Base-by-base conservation (phyloP, 2,113 vertebrate genomes). In the Falco punctatus region DNA sequence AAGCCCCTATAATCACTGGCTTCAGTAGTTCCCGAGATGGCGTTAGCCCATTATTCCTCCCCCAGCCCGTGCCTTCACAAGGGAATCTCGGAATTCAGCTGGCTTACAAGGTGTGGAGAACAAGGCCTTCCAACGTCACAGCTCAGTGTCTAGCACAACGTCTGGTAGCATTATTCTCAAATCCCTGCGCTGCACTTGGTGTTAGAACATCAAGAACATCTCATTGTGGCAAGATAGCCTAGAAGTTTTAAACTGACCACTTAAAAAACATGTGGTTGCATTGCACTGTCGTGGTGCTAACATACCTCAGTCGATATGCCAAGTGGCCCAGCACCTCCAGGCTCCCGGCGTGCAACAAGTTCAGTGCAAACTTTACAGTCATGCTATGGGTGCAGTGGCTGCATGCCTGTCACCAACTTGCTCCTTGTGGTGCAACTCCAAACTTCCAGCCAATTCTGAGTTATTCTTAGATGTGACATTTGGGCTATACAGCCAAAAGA, bases 161-260 rank as follows among this genome's bases (percentile, higher is more conserved):
- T 93, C 85, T 58, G 28, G 44, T 30, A 94, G 88, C 46, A 66
- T 95, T 78, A 95, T 44, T 90, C 74, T 91, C 83, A 96, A 92
- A 91, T 59, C 72, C 57, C 38, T 72, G 30, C 70, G 69, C 64
- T 92, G 67, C 67, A 73, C 52, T 71, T 79, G 11, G 46, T 75
- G 40, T 57, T 77, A 81, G 38, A 89, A 59, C 62, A 86, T 32
- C 30, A 89, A 89, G 52, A 92, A 69, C 5, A 26, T 66, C 86
- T 88, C 49, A 24, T 42, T 71, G 40, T 73, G 51, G 52, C 69
- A 90, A 91, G 51, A 66, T 1, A 94, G 46, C 42, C 61, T 49
- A 73, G 46, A 7, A 21, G 46, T 51, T 92, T 86, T 64, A 90
- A 91, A 85, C 28, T 2, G 14, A 91, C 35, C 42, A 21, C 38